A percentile compares a stretch with the other conserved stretches of the same genome.
These are phyloP conservation scores for Stegastes partitus DNA, from an alignment of 2,113 vertebrate genomes.

Conservation along the genomic window DNA sequence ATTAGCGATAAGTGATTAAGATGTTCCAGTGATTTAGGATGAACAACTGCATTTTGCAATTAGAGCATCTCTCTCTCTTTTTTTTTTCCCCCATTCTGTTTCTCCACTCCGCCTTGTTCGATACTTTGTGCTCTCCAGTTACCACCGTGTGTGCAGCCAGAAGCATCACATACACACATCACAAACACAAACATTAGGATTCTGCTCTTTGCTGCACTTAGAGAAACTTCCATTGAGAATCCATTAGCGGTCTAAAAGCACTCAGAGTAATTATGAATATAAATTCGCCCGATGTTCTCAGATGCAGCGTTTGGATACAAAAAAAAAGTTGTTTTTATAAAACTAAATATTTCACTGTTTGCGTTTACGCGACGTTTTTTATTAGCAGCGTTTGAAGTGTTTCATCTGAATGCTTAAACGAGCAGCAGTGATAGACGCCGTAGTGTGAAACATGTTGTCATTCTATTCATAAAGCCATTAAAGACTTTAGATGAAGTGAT, in stretches of 20 bases:
- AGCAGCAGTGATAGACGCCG: neutral
- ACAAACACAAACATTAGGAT: conserved; percentile 72
- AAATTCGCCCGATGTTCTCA: conserved; percentile 60
- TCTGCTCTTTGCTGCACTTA: conserved; percentile 75
- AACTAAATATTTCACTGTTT: conserved; percentile 30
- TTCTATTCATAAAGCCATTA: neutral
- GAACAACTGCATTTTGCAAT: conserved; percentile 71
- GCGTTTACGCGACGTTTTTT: conserved; percentile 16
- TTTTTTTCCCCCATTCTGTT: conserved; percentile 38
- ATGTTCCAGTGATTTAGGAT: conserved; percentile 63
- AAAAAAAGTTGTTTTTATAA: conserved; percentile 56
- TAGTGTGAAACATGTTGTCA: neutral
- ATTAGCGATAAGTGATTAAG: conserved; percentile 74
- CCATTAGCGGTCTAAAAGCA: conserved; percentile 77
- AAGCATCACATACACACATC: conserved; percentile 53
- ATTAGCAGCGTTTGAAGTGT: neutral
- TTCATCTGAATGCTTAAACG: neutral
- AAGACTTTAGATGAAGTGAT: neutral
- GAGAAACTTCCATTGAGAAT: conserved; percentile 73
- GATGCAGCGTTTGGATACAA: conserved; percentile 38
- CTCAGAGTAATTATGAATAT: conserved; percentile 77
- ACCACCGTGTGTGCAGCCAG: conserved; percentile 44
- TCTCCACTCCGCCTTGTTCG: conserved; percentile 49
- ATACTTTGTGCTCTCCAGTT: conserved; percentile 67
- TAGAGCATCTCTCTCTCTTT: conserved; percentile 60